These are phyloP conservation scores for Ataeniobius toweri DNA, from an alignment of 2,797 vertebrate genomes.

Conservation along the genomic window DNA sequence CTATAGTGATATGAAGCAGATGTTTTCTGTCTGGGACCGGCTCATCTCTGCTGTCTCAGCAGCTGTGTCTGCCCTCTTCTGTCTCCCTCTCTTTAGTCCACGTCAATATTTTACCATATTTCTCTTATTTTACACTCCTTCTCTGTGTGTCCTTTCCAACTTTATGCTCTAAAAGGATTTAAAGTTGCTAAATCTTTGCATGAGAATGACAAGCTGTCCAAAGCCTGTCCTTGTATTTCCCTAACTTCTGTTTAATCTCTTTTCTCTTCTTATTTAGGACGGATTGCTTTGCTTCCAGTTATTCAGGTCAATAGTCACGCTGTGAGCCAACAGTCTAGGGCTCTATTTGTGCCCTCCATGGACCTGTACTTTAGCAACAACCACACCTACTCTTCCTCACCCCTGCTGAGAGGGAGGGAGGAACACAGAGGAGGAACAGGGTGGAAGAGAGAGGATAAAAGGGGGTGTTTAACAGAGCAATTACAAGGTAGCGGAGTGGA, in stretches of 20 bases:
- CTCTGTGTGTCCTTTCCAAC: slow-evolving; percentile 24
- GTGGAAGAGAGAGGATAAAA: slow-evolving; percentile 39
- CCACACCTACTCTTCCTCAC: slow-evolving; percentile 44
- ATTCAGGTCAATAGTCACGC: slow-evolving; percentile 24
- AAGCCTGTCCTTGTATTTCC: slow-evolving; percentile 6
- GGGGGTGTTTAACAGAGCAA: slow-evolving; percentile 46
- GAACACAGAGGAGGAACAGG: slow-evolving; percentile 9
- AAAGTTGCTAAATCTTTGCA: slow-evolving; percentile 32
- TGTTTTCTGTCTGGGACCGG: slow-evolving; percentile 59
- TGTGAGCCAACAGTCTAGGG: slow-evolving; percentile 23
- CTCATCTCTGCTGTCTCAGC: slow-evolving; percentile 55
- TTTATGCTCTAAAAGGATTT: slow-evolving; percentile 21
- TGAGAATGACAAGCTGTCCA: slow-evolving; percentile 38
- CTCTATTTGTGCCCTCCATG: slow-evolving; percentile 37
- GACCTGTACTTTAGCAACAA: slow-evolving; percentile 65
- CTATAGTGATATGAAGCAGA: slow-evolving; percentile 67
- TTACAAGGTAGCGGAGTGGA: slow-evolving; percentile 45
- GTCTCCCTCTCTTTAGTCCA: slow-evolving; percentile 22
- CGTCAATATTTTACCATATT: slow-evolving; percentile 32
- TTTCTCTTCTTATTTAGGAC: slow-evolving; percentile 10
- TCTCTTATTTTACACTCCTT: slow-evolving; percentile 22
- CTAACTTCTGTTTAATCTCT: slow-evolving; percentile 16
- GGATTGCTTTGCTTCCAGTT: slow-evolving; percentile 22
- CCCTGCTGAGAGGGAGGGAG: slow-evolving; percentile 34
- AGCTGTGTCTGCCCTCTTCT: slow-evolving; percentile 33